Percentiles rank a stretch among this genome's conserved stretches.
Evolutionary conservation across 2,888 invertebrate genomes (phyloP).

Genomic region (Allacma fusca): DNA sequence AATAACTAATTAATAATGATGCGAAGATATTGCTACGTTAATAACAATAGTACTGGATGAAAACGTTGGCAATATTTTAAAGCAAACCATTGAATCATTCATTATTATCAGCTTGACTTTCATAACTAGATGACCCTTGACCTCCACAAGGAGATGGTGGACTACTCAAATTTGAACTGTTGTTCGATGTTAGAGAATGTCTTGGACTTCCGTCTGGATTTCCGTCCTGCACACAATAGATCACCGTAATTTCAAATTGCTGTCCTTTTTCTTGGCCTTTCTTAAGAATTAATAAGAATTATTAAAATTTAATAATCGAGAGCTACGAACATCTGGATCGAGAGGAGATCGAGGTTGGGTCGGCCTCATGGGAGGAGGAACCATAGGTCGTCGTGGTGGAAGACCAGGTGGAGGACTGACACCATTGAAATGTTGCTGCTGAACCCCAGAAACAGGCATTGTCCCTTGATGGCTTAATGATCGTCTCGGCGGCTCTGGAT

Average conservation of each 20-base stretch:
- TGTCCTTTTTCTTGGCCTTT: no score
- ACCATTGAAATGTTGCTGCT: constrained; percentile 64
- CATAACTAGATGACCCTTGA: constrained; percentile 74
- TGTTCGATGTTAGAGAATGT: constrained; percentile 77
- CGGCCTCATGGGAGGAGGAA: constrained; percentile 59
- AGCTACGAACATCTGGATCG: constrained; percentile 55
- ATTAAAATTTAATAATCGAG: no score
- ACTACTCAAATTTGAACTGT: constrained; percentile 77
- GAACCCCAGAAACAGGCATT: constrained; percentile 48
- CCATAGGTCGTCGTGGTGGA: constrained; percentile 58
- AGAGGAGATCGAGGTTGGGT: constrained; percentile 55
- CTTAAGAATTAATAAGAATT: no score
- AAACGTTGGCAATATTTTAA: constrained; percentile 26
- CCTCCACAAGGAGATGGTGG: constrained; percentile 75
- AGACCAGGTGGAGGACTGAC: constrained; percentile 61
- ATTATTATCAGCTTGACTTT: constrained; percentile 65
- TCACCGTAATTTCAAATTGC: no score
- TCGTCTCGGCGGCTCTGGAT: constrained; percentile 63
- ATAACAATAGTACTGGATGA: constrained; percentile 14
- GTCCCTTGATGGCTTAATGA: constrained; percentile 62
- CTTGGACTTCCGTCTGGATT: constrained; percentile 71
- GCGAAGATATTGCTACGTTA: neutral
- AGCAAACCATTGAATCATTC: constrained; percentile 44
- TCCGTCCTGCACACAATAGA: constrained; percentile 64
- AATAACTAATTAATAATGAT: neutral